phyloP scores from a whole-genome alignment of 2,888 invertebrate species.

The Xylota sylvarum region DNA sequence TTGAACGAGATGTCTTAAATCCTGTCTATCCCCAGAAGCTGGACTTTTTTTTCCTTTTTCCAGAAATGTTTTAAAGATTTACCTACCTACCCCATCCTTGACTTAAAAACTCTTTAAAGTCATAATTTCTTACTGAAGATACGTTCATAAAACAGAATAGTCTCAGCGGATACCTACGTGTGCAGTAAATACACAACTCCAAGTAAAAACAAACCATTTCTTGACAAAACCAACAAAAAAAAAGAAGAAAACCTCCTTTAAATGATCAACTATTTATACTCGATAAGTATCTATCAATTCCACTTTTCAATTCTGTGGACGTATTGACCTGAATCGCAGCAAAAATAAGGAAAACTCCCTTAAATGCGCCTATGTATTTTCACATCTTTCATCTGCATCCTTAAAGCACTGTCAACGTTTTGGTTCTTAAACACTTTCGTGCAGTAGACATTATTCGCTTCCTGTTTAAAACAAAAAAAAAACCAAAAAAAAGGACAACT shows the following conservation, averaged over 20 bases:
- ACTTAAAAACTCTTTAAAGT: too few species aligned
- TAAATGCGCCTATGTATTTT: conserved; percentile 45
- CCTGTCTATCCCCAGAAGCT: too few species aligned
- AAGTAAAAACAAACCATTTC: not conserved
- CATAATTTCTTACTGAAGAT: too few species aligned
- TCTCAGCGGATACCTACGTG: too few species aligned
- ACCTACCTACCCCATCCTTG: too few species aligned
- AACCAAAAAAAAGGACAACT: conserved; percentile 67
- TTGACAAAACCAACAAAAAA: not conserved
- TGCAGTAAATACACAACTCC: too few species aligned
- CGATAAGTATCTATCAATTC: conserved; percentile 1
- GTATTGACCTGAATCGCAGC: conserved; percentile 59
- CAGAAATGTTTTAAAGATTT: too few species aligned
- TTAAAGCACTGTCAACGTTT: conserved; percentile 68
- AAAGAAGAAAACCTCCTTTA: not conserved
- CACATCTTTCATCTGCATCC: conserved; percentile 71
- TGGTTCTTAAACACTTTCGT: conserved; percentile 73
- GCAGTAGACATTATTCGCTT: conserved; percentile 69
- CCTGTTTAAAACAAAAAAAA: conserved; percentile 59
- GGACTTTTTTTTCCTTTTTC: too few species aligned
- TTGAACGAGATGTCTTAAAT: too few species aligned
- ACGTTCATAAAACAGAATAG: too few species aligned
- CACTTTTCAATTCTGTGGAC: conserved; percentile 38
- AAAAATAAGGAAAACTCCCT: conserved; percentile 11
- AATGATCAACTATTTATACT: not conserved